Base-by-base conservation (phyloP, 2,797 vertebrate species). In the Threskiornis aethiopicus region DNA sequence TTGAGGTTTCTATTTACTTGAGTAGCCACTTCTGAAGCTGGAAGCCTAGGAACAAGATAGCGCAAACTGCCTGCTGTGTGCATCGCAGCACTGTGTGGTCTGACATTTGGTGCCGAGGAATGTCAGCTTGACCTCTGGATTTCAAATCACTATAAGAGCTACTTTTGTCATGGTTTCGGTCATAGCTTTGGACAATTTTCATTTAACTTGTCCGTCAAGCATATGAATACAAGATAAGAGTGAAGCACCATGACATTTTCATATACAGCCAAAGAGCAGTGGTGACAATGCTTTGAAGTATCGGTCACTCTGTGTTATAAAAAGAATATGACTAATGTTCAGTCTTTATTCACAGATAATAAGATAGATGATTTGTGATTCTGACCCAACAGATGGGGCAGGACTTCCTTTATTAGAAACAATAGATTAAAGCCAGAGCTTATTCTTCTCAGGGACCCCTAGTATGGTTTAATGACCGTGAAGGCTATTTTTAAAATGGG, bases 81-180 rank as follows among this genome's bases (percentile, higher is more conserved):
- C 89, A 51, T 95, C 22, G 0, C 87, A 86, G 73, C n/a, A 2
- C 91, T 96, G 78, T 97, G 96, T 97, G 97, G 96, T 97, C 97
- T 96, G 90, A 97, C 97, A 94, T 91, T 95, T 96, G 95, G 88
- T 82, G 90, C 84, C 8, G 5, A 92, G 96, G 96, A 96, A 93
- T 96, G 96, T 96, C 89, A 54, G 93, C 87, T 81, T 94, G 95
- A 96, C 96, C 93, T 95, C 96, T 1, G 70, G 65, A 91, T 97
- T 96, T 96, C 91, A 95, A 80, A 75, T 87, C 90, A 58, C 88
- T 89, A 42, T 84, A 90, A 97, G 88, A 87, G 84, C 55, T 93
- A 77, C 94, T 97, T 98, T 98, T 98, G 97, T 98, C 93, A 91
- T 84, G 92, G 76, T 96, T 97, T 98, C 64, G 95, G 97, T 97